Evolutionary conservation across 2,797 vertebrate genomes (phyloP), one percentile per base, ranked within the genome.

Genomic region (Scarus forsteni): DNA sequence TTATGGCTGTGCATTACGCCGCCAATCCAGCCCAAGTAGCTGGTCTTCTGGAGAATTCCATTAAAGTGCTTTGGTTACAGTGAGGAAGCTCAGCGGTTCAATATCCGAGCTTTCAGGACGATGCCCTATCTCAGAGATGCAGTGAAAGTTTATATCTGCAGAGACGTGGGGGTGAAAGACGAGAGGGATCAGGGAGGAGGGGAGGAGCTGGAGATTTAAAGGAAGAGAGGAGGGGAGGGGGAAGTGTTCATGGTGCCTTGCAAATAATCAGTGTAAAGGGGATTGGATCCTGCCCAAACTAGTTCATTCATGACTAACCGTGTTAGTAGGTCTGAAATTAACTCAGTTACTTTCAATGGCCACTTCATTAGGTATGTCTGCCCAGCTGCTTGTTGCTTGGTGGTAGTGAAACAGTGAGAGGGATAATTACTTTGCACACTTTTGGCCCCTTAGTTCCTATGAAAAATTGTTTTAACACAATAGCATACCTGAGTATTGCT

Each of bases 51-150:
- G 73, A 66, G 72, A 83, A 85, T 81, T 66, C 72, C 77, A 84
- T 86, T 82, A 73, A 77, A 73, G 68, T 5, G 34, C 65, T 70
- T 78, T 68, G 81, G 83, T 79, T 70, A 70, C 71, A 76, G 67
- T 14, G 55, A 49, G 51, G 49, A 72, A 73, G 71, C 70, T 7
- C 53, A 66, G 66, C 34, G 5, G 71, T 60, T 81, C 69, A 44
- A 67, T 77, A 72, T 60, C 64, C 59, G 42, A 6, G 19, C 49
- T 70, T 73, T 61, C 63, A 60, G 73, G 66, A 68, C 7, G 7
- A 72, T 12, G 45, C 51, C 35, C 45, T 45, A 49, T 70, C 59
- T 60, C 53, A 36, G 48, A 56, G 49, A 75, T 9, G 39, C 40
- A 62, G 46, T 48, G 50, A 79, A 67, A 39, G 54, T 52, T 27